phyloP scores from a whole-genome alignment of 1,140 invertebrate species.

The Drosophila nasuta region DNA sequence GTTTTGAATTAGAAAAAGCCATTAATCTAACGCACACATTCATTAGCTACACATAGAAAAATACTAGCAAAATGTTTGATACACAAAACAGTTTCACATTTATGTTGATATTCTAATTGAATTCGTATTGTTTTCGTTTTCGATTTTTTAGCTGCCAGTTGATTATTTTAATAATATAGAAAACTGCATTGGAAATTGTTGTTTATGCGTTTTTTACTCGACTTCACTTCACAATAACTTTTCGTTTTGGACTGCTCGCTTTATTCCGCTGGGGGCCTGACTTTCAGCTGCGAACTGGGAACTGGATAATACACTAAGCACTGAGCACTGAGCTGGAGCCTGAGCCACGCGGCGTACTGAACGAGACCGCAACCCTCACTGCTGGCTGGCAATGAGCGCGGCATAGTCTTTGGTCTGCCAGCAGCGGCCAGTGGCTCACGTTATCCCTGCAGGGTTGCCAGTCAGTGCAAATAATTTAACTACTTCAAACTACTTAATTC shows the following conservation, averaged over 20 bases:
- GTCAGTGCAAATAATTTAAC: neutral
- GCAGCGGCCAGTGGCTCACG: constrained; percentile 10
- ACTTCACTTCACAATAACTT: constrained; percentile 10
- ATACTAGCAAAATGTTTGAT: constrained; percentile 31
- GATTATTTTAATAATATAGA: neutral
- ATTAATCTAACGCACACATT: constrained; percentile 44
- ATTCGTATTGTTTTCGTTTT: constrained; percentile 17
- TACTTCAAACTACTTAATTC: neutral
- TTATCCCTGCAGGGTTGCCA: constrained; percentile 53
- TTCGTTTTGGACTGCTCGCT: constrained; percentile 9
- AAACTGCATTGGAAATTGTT: constrained; percentile 24
- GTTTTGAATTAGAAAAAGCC: constrained; percentile 45
- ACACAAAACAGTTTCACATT: constrained; percentile 41
- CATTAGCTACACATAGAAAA: constrained; percentile 43
- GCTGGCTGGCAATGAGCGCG: constrained; percentile 37
- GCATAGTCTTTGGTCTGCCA: constrained; percentile 32
- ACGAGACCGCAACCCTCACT: constrained; percentile 78
- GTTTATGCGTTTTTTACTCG: constrained; percentile 3
- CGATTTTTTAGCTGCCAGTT: neutral
- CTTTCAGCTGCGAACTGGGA: constrained; percentile 14
- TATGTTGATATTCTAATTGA: constrained; percentile 51
- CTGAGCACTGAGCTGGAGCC: constrained; percentile 15
- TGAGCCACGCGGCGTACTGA: constrained; percentile 67
- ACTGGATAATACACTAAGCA: neutral
- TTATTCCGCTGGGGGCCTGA: constrained; percentile 28